Evolutionary conservation across 2,888 invertebrate species (phyloP).

Genomic region (Andrena dorsata): DNA sequence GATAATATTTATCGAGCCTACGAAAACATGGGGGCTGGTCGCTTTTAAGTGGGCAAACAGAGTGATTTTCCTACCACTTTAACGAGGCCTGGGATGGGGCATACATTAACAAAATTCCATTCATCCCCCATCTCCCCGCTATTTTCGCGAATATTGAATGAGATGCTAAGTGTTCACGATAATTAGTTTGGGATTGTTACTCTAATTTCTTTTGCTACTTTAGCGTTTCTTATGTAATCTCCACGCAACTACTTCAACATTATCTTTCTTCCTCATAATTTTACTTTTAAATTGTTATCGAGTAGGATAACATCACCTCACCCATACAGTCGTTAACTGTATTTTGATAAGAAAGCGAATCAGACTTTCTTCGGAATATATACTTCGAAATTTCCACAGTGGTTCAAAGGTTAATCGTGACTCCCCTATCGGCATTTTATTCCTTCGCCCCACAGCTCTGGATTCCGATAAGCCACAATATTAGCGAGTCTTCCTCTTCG

Average conservation of each 20-base stretch:
- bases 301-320: too few relatives aligned
- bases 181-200: background rate
- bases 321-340: too few relatives aligned
- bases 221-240: too few relatives aligned
- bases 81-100: background rate
- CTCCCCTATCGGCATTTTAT: constrained; percentile 1
- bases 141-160: background rate
- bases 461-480: constrained; percentile 35
- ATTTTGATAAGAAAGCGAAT: too few relatives aligned
- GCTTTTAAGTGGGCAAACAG: constrained; percentile 23
- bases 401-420: constrained; percentile 14
- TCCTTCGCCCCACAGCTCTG: constrained; percentile 1
- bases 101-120: background rate
- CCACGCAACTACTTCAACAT: too few relatives aligned
- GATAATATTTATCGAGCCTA: constrained; percentile 17
- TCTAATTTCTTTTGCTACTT: background rate
- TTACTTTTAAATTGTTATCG: too few relatives aligned
- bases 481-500: constrained; percentile 37
- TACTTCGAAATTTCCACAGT: background rate
- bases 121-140: background rate
- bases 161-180: background rate
- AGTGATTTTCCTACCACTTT: constrained; percentile 12
- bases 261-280: too few relatives aligned
- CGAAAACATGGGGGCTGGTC: background rate
- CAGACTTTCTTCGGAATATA: background rate